Evolutionary conservation across 1,140 invertebrate genomes (phyloP).

Genomic region (Myzus persicae): DNA sequence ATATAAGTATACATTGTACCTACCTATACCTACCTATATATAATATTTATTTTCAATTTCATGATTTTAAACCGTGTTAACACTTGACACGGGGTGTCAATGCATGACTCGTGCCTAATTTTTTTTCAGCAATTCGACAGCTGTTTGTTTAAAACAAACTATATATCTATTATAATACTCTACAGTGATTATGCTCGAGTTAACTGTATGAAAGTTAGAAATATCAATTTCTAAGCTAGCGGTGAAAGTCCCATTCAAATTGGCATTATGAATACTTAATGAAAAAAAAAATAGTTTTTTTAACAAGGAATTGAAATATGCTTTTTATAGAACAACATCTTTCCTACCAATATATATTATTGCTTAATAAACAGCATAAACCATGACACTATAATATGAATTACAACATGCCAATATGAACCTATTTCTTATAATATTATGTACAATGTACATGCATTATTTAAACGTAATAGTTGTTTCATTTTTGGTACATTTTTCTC

Average conservation of each 20-base stretch:
- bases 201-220: not conserved
- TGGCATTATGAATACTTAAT: not conserved
- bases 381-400: not conserved
- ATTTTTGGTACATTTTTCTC: not conserved
- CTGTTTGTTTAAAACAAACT: not conserved
- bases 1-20: not conserved
- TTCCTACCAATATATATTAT: not conserved
- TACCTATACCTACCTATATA: too few relatives aligned
- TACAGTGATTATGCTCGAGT: not conserved
- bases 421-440: not conserved
- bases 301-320: not conserved
- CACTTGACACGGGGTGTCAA: not conserved
- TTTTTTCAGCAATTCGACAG: not conserved
- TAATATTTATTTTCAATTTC: not conserved
- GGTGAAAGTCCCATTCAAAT: not conserved
- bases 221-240: not conserved
- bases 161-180: not conserved
- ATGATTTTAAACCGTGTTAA: not conserved
- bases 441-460: not conserved
- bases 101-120: not conserved
- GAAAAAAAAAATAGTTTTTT: not conserved
- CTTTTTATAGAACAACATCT: not conserved
- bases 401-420: not conserved
- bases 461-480: too few relatives aligned
- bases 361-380: not conserved